These are phyloP conservation scores for Nymphicus hollandicus DNA, from an alignment of 2,113 vertebrate genomes.

Conservation along the genomic window DNA sequence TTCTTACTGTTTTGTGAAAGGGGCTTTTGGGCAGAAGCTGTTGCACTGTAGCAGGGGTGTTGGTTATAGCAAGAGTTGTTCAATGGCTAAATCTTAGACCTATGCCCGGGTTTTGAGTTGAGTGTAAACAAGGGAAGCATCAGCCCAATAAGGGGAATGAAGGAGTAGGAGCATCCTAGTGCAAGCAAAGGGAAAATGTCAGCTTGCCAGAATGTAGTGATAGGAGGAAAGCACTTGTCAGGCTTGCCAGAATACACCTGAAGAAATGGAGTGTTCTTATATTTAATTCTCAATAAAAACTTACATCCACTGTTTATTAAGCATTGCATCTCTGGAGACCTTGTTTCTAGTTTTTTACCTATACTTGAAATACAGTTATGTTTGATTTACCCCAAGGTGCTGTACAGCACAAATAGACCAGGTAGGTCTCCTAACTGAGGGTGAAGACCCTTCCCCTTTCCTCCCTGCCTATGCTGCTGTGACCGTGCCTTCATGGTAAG, in stretches of 20 bases:
- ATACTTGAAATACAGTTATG: not conserved
- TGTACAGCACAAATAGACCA: not conserved
- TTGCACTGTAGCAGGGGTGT: not conserved
- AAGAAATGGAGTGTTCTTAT: not conserved
- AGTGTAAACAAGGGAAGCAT: not conserved
- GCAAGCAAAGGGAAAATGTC: not conserved
- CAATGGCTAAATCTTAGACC: not conserved
- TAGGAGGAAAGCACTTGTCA: not conserved
- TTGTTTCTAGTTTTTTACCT: not conserved
- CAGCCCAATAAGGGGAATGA: not conserved
- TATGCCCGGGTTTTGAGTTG: not conserved
- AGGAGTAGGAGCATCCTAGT: not conserved
- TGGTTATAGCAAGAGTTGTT: not conserved
- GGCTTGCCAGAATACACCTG: not conserved
- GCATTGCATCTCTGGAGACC: not conserved
- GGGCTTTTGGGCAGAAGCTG: not conserved
- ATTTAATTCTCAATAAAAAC: not conserved
- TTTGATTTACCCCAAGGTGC: not conserved
- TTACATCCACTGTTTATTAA: not conserved
- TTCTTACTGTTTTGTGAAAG: not conserved
- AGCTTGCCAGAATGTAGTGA: not conserved
- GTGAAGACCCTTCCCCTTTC: not conserved
- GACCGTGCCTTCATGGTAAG: not conserved
- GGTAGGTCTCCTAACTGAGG: not conserved
- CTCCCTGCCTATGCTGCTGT: not conserved